Evolutionary conservation across 1,140 invertebrate genomes (phyloP).

Genomic region (Meloidogyne exigua): DNA sequence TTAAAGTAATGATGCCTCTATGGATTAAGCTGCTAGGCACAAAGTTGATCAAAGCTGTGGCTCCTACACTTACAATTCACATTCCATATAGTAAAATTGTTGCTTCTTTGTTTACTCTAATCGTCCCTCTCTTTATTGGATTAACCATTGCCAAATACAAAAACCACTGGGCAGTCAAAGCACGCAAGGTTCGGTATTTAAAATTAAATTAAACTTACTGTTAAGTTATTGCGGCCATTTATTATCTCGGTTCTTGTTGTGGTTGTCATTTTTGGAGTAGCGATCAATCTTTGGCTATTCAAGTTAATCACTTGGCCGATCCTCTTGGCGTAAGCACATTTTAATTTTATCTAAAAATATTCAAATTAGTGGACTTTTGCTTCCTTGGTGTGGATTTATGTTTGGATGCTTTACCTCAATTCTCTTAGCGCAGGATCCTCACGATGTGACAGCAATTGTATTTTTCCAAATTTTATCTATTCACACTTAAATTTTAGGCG

Average conservation of each 20-base stretch:
- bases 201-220: conserved; percentile 66
- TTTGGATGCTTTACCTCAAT: conserved; percentile 69
- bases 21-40: conserved; percentile 91
- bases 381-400: conserved; percentile 83
- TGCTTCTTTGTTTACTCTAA: conserved; percentile 74
- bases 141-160: conserved; percentile 66
- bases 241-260: conserved; percentile 80
- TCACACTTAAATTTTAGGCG: conserved; percentile 63
- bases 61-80: conserved; percentile 68
- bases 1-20: conserved; percentile 80
- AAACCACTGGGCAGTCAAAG: conserved; percentile 69
- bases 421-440: conserved; percentile 51
- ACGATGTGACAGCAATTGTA: conserved; percentile 75
- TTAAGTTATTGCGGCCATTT: conserved; percentile 79
- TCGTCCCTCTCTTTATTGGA: conserved; percentile 80
- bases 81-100: conserved; percentile 81
- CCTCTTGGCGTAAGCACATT: conserved; percentile 52
- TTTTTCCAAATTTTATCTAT: neutral
- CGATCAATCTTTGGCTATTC: conserved; percentile 87
- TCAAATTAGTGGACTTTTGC: conserved; percentile 74
- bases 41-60: conserved; percentile 70
- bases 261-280: conserved; percentile 83
- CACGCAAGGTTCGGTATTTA: conserved; percentile 66
- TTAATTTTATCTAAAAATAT: neutral
- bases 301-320: conserved; percentile 74